Base-by-base conservation (phyloP, 2,113 vertebrate species). In the Calypte anna region DNA sequence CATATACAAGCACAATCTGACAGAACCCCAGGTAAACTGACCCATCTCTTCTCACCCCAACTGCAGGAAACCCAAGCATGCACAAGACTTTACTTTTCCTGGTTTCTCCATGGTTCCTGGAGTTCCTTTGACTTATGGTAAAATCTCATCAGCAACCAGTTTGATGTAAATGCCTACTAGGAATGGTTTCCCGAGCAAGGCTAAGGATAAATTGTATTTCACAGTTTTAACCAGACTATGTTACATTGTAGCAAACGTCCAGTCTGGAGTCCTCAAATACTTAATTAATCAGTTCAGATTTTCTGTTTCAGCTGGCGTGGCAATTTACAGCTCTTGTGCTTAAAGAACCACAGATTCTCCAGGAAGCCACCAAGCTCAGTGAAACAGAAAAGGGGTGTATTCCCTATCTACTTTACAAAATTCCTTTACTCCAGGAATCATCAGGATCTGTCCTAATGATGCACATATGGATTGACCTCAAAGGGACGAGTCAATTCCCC, bases 381-480 rank as follows among this genome's bases (percentile, higher is more conserved):
- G 20, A 12, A 62, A 38, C 20, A 54, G 1, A 1, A 15, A 11
- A 81, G 14, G 3, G 8, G 30, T 23, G 5, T 43, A 59, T 54
- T 17, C 27, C 46, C n/a, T 14, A 6, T 3, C 59, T 55, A 9
- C 16, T 19, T 55, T 8, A 24, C 8, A 54, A 40, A 9, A 36
- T 25, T 43, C 21, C 51, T 4, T 5, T 23, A 28, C 4, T 44
- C 51, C 14, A 8, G 40, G 11, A 40, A 40, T 40, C 40, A 40
- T 10, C 40, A 40, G 40, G 12, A 40, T 40, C 14, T 46, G n/a
- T 14, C 38, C 72, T 44, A 36, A 48, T 22, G 16, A 30, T 3
- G 6, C 67, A 44, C 0, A 0, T 1, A 9, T 4, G 55, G 3
- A 54, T 7, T 0, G 1, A 10, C 51, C 54, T 25, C 78, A 53